Evolutionary conservation across 92 coral and sea anemone species (phyloP), one percentile per base, ranked within the genome.

Genomic region (Porites evermanni): DNA sequence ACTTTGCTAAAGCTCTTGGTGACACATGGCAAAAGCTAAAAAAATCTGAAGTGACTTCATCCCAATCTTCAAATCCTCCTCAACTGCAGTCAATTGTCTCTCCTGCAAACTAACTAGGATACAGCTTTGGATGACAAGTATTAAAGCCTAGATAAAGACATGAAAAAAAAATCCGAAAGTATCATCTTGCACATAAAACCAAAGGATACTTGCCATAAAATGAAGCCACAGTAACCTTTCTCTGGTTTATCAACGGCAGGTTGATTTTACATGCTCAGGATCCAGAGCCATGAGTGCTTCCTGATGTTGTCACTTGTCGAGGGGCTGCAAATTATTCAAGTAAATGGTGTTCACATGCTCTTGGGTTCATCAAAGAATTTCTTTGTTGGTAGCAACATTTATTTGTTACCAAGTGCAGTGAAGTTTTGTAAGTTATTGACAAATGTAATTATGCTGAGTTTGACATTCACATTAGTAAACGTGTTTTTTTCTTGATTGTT

Each of bases 1-100:
- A 97, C 81, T 97, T 97, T 92, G 98, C 99, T 2, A 93, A 93
- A 89, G 98, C 99, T 20, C 90, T 97, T 26, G 99, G 99, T 2
- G 97, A 97, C 14, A 92, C 92, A 0, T 97, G 97, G 97, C 91
- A 91, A 61, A 92, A 95, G 80, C 85, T 97, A n/a, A 88, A 85
- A 44, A 90, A 85, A 75, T 53, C 88, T 70, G 83, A 77, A 17
- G 79, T 86, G 12, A 61, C 61, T 56, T 11, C 88, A 61, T 77
- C 78, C 82, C 82, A 91, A 23, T 64, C 89, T 58, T 72, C 91
- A 77, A 79, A 74, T 56, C 66, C 94, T n/a, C 72, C 88, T 44
- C 98, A 83, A 44, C 79, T 92, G 82, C 95, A 89, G 79, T 94
- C 98, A 29, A 83, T 94, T 61, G 94, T 91, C 29, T 92, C 89